A percentile compares a stretch with the other conserved stretches of the same genome.
Conservation (phyloP, 2,113 vertebrate species). For the Labeo catla region DNA sequence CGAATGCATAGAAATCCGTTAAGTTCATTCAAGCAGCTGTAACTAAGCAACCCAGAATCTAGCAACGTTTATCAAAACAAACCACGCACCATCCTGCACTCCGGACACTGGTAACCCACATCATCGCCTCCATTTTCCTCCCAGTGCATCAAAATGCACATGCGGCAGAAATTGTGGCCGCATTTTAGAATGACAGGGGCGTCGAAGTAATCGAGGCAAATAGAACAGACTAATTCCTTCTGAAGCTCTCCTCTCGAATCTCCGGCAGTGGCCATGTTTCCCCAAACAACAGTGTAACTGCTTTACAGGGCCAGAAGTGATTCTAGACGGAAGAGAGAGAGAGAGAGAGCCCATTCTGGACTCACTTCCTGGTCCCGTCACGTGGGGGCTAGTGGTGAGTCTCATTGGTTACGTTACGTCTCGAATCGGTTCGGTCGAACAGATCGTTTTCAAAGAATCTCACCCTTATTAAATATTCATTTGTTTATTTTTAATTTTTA, state of each 20-base stretch:
- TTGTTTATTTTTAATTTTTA: no score
- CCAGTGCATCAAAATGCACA: constrained; percentile 80
- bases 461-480: no score
- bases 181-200: constrained; percentile 80
- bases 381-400: not conserved
- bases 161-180: constrained; percentile 79
- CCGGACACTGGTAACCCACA: constrained; percentile 77
- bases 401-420: not conserved
- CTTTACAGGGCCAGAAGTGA: not conserved
- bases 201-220: constrained; percentile 78
- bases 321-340: not conserved
- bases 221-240: constrained; percentile 78
- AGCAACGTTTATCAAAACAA: constrained; percentile 37
- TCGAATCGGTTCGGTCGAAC: not conserved
- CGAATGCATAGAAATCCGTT: not conserved
- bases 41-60: constrained; percentile 11
- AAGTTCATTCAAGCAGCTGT: not conserved
- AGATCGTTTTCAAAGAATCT: not conserved
- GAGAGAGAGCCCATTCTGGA: not conserved
- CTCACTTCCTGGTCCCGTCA: constrained; percentile 12
- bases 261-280: constrained; percentile 73
- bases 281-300: constrained; percentile 5
- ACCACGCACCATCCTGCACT: constrained; percentile 75
- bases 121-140: constrained; percentile 79
- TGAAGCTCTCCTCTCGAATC: constrained; percentile 66